phyloP scores from a whole-genome alignment of 2,888 invertebrate genomes.

The Andrena bucephala region DNA sequence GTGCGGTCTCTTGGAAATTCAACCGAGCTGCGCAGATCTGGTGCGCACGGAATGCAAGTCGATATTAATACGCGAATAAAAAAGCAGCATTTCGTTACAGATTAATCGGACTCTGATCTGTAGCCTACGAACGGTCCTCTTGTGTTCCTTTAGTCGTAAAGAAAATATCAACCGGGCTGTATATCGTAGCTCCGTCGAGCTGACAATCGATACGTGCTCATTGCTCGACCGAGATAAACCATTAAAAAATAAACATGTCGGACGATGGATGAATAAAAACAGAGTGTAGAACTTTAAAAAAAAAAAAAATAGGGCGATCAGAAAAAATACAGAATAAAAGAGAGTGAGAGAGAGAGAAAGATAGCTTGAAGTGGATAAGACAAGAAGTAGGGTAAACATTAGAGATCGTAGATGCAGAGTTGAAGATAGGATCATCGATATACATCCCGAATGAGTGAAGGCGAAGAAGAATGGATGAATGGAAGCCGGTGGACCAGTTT shows the following conservation, averaged over 20 bases:
- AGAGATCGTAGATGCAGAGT: slow-evolving; percentile 37
- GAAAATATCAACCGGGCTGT: slow-evolving; percentile 76
- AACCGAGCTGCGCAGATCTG: neutral
- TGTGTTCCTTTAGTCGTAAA: slow-evolving; percentile 53
- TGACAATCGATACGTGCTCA: slow-evolving; percentile 78
- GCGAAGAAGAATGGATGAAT: slow-evolving; percentile 43
- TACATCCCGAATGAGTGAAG: slow-evolving; percentile 80
- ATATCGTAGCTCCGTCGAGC: slow-evolving; percentile 80
- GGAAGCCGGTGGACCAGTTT: slow-evolving; percentile 41
- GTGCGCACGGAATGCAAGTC: slow-evolving; percentile 58
- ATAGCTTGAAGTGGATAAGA: slow-evolving; percentile 26
- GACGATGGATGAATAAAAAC: slow-evolving; percentile 43
- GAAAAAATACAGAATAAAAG: slow-evolving; percentile 69
- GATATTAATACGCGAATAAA: slow-evolving; percentile 75
- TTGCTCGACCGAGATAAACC: slow-evolving; percentile 71
- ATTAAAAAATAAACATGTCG: slow-evolving; percentile 70
- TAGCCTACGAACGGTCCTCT: slow-evolving; percentile 67
- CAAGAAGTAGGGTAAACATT: slow-evolving; percentile 25
- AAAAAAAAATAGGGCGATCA: slow-evolving; percentile 40
- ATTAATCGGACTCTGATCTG: slow-evolving; percentile 73
- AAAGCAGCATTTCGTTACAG: slow-evolving; percentile 78
- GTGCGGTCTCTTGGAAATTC: neutral
- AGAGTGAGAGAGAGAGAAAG: slow-evolving; percentile 18
- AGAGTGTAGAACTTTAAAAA: slow-evolving; percentile 52
- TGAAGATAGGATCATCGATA: slow-evolving; percentile 78